Base-by-base conservation (phyloP, 2,797 vertebrate genomes). In the Apogon talboti region DNA sequence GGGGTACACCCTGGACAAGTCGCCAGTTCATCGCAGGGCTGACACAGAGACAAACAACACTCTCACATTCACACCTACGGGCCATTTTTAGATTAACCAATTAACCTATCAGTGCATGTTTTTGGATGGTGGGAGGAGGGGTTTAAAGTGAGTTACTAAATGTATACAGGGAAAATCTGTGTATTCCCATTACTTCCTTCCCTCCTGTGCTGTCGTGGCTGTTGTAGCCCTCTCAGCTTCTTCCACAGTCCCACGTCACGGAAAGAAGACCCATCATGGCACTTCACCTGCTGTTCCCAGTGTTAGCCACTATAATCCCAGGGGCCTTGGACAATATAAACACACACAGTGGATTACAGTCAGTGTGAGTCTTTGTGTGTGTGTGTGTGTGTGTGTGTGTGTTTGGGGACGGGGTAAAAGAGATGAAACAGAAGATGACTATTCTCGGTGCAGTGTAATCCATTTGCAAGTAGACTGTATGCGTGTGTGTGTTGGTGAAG, bases 241-340 rank as follows among this genome's bases (percentile, higher is more conserved):
- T 11, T 54, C 51, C 51, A 53, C 47, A 44, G 45, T 24, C 3
- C 3, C 15, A 61, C 16, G 42, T 79, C 74, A 86, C 3, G 61
- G 60, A 84, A 73, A 76, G 74, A 74, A 51, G 45, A 54, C n/a
- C 58, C 46, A 51, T 70, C 47, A 16, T n/a, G 0, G 37, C 65
- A 48, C 67, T 73, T 89, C 76, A 86, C 82, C 84, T 84, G 83
- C 70, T 85, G 53, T 82, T 78, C 74, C 78, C 68, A 72, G 71
- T 75, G 69, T 78, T 56, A 78, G 67, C 79, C 59, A 65, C 69
- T 50, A 51, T 86, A 79, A 89, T 83, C 76, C 80, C 19, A 61
- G 56, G 38, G 52, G 51, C 71, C 41, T 12, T 18, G 35, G 55
- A 59, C 76, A 75, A 69, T 75, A 72, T 70, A 84, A 83, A 77